Evolutionary conservation across 2,797 vertebrate species (phyloP).

Genomic region (Synanceia verrucosa): DNA sequence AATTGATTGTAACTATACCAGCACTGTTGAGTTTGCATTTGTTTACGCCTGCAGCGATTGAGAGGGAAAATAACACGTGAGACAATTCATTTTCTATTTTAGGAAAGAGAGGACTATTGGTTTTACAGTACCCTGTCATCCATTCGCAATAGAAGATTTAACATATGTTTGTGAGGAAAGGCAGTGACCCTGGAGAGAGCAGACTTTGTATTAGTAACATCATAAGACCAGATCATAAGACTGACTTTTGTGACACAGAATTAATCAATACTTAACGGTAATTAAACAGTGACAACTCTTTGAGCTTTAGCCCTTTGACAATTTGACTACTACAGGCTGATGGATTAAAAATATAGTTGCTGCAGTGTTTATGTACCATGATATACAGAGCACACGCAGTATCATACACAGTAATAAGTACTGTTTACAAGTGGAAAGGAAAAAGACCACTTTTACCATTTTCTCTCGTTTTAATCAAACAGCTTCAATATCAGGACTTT

Average conservation of each 20-base stretch:
- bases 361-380: background rate
- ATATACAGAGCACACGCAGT: background rate
- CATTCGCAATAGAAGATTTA: background rate
- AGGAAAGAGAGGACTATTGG: constrained; percentile 13
- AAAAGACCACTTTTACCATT: background rate
- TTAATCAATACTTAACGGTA: constrained; percentile 11
- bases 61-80: constrained; percentile 19
- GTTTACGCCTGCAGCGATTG: constrained; percentile 56
- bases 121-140: background rate
- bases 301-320: background rate
- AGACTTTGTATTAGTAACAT: constrained; percentile 1
- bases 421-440: background rate
- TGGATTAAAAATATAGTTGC: background rate
- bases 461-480: background rate
- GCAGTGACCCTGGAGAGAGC: background rate
- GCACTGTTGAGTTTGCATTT: constrained; percentile 32
- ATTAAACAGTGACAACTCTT: background rate
- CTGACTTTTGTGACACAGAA: background rate
- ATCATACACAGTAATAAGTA: background rate
- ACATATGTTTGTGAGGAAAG: background rate
- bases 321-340: background rate
- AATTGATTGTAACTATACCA: constrained; percentile 49
- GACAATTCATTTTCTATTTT: constrained; percentile 52
- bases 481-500: background rate
- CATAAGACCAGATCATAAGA: constrained; percentile 24